Base-by-base conservation (phyloP, 1,140 invertebrate species). In the Campoletis sonorensis region DNA sequence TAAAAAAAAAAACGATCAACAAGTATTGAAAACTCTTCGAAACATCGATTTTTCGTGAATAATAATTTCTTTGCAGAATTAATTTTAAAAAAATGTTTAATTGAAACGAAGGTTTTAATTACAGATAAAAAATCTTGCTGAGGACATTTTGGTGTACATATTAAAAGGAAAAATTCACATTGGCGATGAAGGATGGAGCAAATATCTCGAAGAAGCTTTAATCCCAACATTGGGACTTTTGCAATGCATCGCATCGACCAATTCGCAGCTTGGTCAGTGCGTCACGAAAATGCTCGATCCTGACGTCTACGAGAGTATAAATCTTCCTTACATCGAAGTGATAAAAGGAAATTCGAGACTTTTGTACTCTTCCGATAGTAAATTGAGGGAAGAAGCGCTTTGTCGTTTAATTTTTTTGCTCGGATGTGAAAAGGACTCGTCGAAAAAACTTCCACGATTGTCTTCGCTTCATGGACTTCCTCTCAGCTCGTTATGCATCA, bases 261-360 rank as follows among this genome's bases (percentile, higher is more conserved):
- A 83, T 72, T 88, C 91, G 37, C n/a, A 87, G 26, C 84, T 94
- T 23, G 93, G 94, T 0, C 91, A 93, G 86, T 92, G 93, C 51
- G 88, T 95, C 45, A 92, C 93, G 33, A 94, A 94, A 85, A 93
- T 95, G 37, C 87, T 95, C 15, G 94, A 95, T 87, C 92, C 93
- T 2, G 94, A 95, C 83, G 92, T 94, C 87, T 93, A 91, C 10
- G 86, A 91, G 26, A 91, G 89, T 81, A 93, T 94, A 89, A 90
- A 92, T 23, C 87, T 94, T 49, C 90, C 93, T 2, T 87, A 86
- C 8, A 84, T 93, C n/a, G 94, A 95, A 83, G 85, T 92, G 13
- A 78, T 93, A 5, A 92, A 92, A 84, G 90, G 92, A n/a, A 94
- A 94, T 84, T 83, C 91, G 15, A 86, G 92, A 58, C 83, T 93